Evolutionary conservation across 2,888 invertebrate species (phyloP).

Genomic region (Choreutis nemorana): DNA sequence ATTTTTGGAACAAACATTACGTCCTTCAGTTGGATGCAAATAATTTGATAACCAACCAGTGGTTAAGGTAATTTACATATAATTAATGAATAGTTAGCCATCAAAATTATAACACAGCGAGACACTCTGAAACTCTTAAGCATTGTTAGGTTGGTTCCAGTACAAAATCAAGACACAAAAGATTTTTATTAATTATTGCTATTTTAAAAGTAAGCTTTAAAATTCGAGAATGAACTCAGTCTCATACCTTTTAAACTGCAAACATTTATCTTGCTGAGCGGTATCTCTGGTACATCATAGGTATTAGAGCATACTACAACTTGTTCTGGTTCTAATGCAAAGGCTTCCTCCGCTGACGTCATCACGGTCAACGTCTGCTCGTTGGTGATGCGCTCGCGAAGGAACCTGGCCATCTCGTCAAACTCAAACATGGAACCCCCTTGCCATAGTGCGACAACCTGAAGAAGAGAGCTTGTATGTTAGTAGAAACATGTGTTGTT

Average conservation of each 20-base stretch:
- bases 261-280: constrained; percentile 39
- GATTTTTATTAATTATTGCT: constrained; percentile 1
- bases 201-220: constrained; percentile 1
- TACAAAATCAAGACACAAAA: constrained; percentile 1
- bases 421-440: constrained; percentile 45
- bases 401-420: constrained; percentile 33
- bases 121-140: too few relatives aligned
- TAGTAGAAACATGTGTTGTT: too few relatives aligned
- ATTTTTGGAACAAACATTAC: too few relatives aligned
- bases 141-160: too few relatives aligned
- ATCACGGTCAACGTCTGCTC: constrained; percentile 35
- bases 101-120: too few relatives aligned
- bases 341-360: constrained; percentile 41
- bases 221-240: too few relatives aligned
- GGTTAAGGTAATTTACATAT: too few relatives aligned
- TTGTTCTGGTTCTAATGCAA: constrained; percentile 41
- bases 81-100: too few relatives aligned
- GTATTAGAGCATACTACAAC: constrained; percentile 36
- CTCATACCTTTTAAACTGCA: constrained; percentile 41
- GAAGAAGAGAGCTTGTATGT: neutral
- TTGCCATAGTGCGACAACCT: constrained; percentile 54
- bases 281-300: constrained; percentile 44
- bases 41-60: too few relatives aligned
- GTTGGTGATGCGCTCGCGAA: constrained; percentile 23
- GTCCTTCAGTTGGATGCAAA: too few relatives aligned